Evolutionary conservation across 2,888 invertebrate genomes (phyloP).

Genomic region (Chaetogeoica ovagalla): DNA sequence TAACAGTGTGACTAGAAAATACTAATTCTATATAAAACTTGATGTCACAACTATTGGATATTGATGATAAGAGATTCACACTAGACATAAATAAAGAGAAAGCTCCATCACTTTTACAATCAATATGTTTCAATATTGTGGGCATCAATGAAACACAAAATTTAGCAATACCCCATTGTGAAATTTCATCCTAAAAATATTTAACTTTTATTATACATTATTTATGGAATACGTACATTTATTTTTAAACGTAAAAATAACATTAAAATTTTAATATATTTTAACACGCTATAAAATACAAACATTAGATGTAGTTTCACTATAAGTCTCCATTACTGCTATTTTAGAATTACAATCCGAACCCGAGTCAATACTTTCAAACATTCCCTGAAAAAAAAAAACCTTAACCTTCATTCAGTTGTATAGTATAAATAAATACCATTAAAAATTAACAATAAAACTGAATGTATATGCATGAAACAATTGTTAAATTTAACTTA

Average conservation of each 20-base stretch:
- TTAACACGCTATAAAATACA: background rate
- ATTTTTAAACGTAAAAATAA: background rate
- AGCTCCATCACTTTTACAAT: slow-evolving; percentile 19
- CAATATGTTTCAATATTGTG: slow-evolving; percentile 20
- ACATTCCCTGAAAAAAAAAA: slow-evolving; percentile 10
- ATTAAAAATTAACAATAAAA: background rate
- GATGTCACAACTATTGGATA: slow-evolving; percentile 15
- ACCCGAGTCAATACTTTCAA: slow-evolving; percentile 1
- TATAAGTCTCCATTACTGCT: background rate
- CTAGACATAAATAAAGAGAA: slow-evolving; percentile 41
- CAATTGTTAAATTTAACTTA: background rate
- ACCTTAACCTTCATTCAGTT: too few species aligned
- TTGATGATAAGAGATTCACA: slow-evolving; percentile 23
- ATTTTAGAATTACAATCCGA: slow-evolving; percentile 25
- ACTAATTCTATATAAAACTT: slow-evolving; percentile 21
- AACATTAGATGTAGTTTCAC: slow-evolving; percentile 19
- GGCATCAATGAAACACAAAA: slow-evolving; percentile 43
- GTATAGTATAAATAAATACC: background rate
- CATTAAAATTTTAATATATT: background rate
- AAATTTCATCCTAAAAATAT: slow-evolving; percentile 33
- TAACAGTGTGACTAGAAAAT: slow-evolving; percentile 5
- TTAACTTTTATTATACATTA: background rate
- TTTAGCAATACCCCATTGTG: slow-evolving; percentile 38
- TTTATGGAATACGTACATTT: background rate
- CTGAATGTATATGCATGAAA: background rate